phyloP scores from a whole-genome alignment of 2,888 invertebrate species.

The Corythucha ciliata region DNA sequence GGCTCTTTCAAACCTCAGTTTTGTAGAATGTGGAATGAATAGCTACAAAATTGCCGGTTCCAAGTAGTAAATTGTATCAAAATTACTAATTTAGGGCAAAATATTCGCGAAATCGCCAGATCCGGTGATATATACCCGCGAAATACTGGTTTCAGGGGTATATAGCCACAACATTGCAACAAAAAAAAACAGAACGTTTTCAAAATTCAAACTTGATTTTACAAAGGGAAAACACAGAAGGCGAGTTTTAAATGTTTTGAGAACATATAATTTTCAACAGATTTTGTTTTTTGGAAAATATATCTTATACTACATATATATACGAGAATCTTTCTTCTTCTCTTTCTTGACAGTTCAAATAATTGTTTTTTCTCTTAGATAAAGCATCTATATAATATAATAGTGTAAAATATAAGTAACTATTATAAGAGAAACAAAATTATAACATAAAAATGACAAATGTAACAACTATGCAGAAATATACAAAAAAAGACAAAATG shows the following conservation, averaged over 20 bases:
- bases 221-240: not conserved
- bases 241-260: constrained; percentile 20
- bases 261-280: constrained; percentile 32
- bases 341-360: constrained; percentile 31
- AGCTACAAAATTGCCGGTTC: too few species aligned
- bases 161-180: too few species aligned
- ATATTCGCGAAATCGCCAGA: too few species aligned
- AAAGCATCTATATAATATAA: constrained; percentile 30
- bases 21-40: too few species aligned
- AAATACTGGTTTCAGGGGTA: too few species aligned
- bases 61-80: too few species aligned
- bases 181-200: too few species aligned
- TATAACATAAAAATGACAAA: constrained; percentile 28
- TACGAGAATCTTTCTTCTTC: constrained; percentile 31
- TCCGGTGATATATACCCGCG: too few species aligned
- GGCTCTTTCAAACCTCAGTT: too few species aligned
- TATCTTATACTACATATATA: constrained; percentile 30
- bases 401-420: constrained; percentile 29
- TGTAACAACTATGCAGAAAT: constrained; percentile 30
- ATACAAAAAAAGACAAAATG: constrained; percentile 26
- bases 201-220: too few species aligned
- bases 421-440: constrained; percentile 25
- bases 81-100: too few species aligned
- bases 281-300: constrained; percentile 30
- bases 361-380: constrained; percentile 27